Percentiles rank a stretch among this genome's conserved stretches.
phyloP scores from a whole-genome alignment of 92 coral and sea anemone species.

The Meandrina meandrites region DNA sequence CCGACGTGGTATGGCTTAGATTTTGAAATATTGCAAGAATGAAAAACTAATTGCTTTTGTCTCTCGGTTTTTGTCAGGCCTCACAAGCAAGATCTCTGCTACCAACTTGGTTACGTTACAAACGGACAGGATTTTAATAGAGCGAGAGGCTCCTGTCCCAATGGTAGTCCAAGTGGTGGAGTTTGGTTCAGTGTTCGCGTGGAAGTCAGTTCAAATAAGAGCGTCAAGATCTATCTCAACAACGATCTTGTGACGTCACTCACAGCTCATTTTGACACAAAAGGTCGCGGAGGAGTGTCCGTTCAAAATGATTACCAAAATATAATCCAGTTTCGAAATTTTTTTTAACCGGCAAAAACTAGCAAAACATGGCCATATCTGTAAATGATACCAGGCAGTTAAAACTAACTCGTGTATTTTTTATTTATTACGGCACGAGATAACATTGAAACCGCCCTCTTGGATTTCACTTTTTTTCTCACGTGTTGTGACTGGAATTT shows the following conservation, averaged over 20 bases:
- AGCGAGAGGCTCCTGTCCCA: neutral
- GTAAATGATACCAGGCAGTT: too few species aligned
- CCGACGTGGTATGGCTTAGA: too few species aligned
- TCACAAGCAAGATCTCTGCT: neutral
- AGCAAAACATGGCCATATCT: too few species aligned
- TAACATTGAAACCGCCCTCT: too few species aligned
- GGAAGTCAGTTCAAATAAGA: slow-evolving; percentile 1
- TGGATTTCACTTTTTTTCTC: too few species aligned
- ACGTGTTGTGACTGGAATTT: too few species aligned
- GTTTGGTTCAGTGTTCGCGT: slow-evolving; percentile 9
- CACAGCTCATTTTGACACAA: neutral
- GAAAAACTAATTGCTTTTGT: too few species aligned
- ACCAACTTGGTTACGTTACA: neutral
- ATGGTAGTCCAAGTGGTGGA: neutral
- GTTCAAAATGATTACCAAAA: neutral
- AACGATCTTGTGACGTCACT: neutral
- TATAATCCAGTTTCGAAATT: neutral
- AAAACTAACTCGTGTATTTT: too few species aligned
- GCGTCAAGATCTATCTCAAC: neutral
- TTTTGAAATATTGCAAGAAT: neutral
- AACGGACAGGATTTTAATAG: neutral
- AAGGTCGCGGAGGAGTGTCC: neutral
- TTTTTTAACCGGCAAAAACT: neutral
- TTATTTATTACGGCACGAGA: too few species aligned
- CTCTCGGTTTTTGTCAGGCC: neutral